Base-by-base conservation (phyloP, 2,888 invertebrate genomes). In the Crepidodera aurea region DNA sequence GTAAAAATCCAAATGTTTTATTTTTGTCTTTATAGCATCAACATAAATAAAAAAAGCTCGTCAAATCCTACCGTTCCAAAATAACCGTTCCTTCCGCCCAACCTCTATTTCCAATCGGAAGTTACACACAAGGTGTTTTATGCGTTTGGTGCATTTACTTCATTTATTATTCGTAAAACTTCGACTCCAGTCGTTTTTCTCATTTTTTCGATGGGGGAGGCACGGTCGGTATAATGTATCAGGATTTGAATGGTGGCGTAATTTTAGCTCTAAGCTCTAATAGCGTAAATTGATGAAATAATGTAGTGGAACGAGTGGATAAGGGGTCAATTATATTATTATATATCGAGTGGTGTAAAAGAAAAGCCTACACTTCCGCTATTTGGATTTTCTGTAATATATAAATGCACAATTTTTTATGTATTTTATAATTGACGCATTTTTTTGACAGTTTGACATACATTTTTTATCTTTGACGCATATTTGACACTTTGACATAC, bases 81-180 rank as follows among this genome's bases (percentile, higher is more conserved):
- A 46, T 55, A 55, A 46, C 44, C 1, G 46, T 34, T 42, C 16
- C 55, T 15, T 6, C 3, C 3, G 1, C 8, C 15, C 54, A 10
- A 50, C 12, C 57, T 57, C 57, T 39, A 57, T 18, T 16, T 12
- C 0, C 8, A 40, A 50, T 60, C 61, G 65, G 65, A 68, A 68
- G 64, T 65, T 59, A 65, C 55, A 51, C 65, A 59, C 62, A 67
- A 65, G 65, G 68, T 68, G 65, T 68, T 68, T 64, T 64, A 64
- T 66, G 68, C 64, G 63, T 61, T 62, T 59, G 58, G 65, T 66
- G 65, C 65, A 65, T 59, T 64, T 65, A 59, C 60, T 56, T 55
- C 53, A 54, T 55, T 54, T 59, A 42, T 63, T 51, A 55, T 63
- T 63, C 63, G 63, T 39, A 39, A 25, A 25, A 51, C 42, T 22